Percentiles rank a stretch among this genome's conserved stretches.
These are phyloP conservation scores for Drosophila nigrodunni DNA, from an alignment of 1,140 invertebrate genomes.

Conservation along the genomic window DNA sequence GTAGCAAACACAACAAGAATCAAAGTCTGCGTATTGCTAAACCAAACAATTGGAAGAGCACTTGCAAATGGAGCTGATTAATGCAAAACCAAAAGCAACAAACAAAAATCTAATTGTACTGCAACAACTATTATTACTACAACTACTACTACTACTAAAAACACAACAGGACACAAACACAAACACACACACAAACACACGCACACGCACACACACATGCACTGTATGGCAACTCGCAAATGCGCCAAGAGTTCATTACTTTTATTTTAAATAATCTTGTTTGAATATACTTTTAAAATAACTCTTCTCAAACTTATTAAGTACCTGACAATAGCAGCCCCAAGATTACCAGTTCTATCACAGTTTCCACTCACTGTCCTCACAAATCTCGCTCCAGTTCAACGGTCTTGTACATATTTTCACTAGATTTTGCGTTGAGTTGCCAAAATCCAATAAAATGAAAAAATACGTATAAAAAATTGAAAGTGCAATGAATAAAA, in stretches of 20 bases:
- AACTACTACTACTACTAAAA: constrained; percentile 9
- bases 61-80: constrained; percentile 57
- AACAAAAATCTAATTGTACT: constrained; percentile 36
- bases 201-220: constrained; percentile 17
- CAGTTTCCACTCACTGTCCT: background rate
- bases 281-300: background rate
- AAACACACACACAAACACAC: constrained; percentile 23
- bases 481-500: constrained; percentile 55
- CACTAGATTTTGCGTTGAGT: constrained; percentile 42
- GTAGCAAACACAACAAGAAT: constrained; percentile 82
- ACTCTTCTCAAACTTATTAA: constrained; percentile 64
- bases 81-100: constrained; percentile 42
- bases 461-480: constrained; percentile 35
- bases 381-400: background rate
- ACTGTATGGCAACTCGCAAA: constrained; percentile 52
- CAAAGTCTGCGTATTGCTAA: constrained; percentile 82
- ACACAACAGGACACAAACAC: constrained; percentile 16
- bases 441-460: constrained; percentile 20
- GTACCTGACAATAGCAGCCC: constrained; percentile 82
- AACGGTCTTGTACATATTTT: constrained; percentile 59
- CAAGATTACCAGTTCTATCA: constrained; percentile 21
- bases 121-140: constrained; percentile 15
- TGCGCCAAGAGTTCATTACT: constrained; percentile 40
- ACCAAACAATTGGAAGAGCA: constrained; percentile 68
- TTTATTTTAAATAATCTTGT: constrained; percentile 25